These are phyloP conservation scores for Drosophila saltans DNA, from an alignment of 1,140 invertebrate species.

Conservation along the genomic window DNA sequence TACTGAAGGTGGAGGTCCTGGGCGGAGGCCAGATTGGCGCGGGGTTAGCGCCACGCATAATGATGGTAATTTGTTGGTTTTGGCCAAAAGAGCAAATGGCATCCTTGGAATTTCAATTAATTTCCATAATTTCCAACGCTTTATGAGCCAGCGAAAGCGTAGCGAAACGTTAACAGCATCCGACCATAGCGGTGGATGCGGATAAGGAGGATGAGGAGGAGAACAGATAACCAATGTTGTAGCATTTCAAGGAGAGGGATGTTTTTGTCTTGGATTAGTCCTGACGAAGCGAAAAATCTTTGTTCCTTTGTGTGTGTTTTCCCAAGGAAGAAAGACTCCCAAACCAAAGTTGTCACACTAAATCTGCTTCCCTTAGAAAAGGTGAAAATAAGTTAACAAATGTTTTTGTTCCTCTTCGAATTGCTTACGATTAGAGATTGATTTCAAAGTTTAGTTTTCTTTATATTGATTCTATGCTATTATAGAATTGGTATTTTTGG, in stretches of 20 bases:
- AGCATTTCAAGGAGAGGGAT: constrained; percentile 30
- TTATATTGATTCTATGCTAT: no score
- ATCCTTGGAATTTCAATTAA: constrained; percentile 83
- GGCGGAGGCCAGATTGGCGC: not conserved
- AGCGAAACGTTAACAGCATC: constrained; percentile 34
- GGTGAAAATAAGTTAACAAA: not conserved
- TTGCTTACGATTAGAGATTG: no score
- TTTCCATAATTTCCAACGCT: constrained; percentile 82
- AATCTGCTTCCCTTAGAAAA: not conserved
- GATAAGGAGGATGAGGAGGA: not conserved
- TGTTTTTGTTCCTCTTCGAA: not conserved
- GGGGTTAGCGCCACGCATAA: constrained; percentile 49
- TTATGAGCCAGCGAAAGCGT: constrained; percentile 63
- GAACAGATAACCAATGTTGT: not conserved
- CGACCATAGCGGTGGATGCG: constrained; percentile 7
- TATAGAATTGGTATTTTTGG: no score
- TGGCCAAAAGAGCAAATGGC: constrained; percentile 78
- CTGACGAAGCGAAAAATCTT: not conserved
- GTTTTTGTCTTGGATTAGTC: constrained; percentile 33
- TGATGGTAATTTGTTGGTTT: constrained; percentile 83
- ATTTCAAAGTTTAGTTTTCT: no score
- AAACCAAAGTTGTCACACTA: not conserved
- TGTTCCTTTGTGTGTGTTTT: constrained; percentile 7
- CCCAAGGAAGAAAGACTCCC: not conserved
- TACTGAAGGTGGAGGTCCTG: not conserved